These are phyloP conservation scores for Parus major DNA, from an alignment of 2,113 vertebrate genomes.

Conservation along the genomic window DNA sequence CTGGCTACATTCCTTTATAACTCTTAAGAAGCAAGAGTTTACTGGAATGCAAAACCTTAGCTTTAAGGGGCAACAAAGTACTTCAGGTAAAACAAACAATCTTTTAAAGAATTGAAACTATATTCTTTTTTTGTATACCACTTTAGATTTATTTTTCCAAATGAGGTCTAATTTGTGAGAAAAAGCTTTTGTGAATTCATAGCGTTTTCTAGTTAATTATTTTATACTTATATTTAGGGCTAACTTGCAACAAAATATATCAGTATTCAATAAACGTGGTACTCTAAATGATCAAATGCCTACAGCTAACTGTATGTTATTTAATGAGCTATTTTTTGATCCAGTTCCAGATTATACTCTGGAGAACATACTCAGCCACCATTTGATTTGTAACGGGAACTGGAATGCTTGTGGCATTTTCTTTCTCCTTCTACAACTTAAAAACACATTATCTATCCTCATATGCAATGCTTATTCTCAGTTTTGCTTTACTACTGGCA, in stretches of 20 bases:
- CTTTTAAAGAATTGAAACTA: background rate
- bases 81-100: background rate
- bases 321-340: slow-evolving; percentile 23
- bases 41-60: background rate
- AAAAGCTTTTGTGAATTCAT: background rate
- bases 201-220: background rate
- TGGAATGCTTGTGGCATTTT: background rate
- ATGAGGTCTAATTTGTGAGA: background rate
- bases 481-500: background rate
- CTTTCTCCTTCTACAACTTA: background rate
- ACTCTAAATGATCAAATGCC: background rate
- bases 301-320: background rate
- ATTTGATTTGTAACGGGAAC: background rate
- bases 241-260: background rate
- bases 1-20: background rate
- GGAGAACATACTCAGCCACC: background rate
- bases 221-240: background rate
- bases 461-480: background rate
- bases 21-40: background rate
- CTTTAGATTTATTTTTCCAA: background rate
- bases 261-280: background rate
- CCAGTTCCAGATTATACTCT: background rate
- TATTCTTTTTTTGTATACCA: background rate
- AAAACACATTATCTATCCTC: background rate
- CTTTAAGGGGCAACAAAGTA: background rate